Conservation (phyloP, 2,888 invertebrate species). For the Gastrophysa polygoni region DNA sequence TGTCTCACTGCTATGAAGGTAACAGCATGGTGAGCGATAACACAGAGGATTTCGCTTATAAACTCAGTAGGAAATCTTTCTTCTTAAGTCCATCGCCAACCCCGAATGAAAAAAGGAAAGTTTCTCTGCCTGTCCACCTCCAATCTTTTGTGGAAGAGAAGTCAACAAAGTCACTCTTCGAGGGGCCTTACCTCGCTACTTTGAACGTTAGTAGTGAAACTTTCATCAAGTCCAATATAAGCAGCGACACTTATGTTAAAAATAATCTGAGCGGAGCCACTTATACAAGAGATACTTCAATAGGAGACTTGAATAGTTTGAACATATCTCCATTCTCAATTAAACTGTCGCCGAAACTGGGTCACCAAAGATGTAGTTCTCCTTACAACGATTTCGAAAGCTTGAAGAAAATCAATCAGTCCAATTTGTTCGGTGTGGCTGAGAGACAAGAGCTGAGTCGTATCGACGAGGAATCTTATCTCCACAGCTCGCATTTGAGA, state of each 20-base stretch:
- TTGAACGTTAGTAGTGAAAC: slow-evolving; percentile 48
- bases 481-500: slow-evolving; percentile 38
- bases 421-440: slow-evolving; percentile 53
- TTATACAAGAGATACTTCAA: slow-evolving; percentile 42
- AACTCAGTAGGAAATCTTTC: background rate
- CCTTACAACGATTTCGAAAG: slow-evolving; percentile 29
- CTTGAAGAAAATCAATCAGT: slow-evolving; percentile 48
- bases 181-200: slow-evolving; percentile 3
- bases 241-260: slow-evolving; percentile 61
- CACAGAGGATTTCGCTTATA: background rate
- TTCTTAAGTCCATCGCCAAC: background rate
- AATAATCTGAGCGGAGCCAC: slow-evolving; percentile 50
- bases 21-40: background rate
- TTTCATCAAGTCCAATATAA: slow-evolving; percentile 39
- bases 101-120: background rate
- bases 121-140: slow-evolving; percentile 3
- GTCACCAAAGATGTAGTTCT: background rate
- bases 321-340: slow-evolving; percentile 33
- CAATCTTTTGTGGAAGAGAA: too few relatives aligned
- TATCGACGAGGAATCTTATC: slow-evolving; percentile 60
- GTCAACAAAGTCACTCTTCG: too few relatives aligned
- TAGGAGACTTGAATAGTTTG: slow-evolving; percentile 29
- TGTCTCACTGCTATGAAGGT: background rate
- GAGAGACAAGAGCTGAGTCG: slow-evolving; percentile 57
- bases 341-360: background rate